Evolutionary conservation across 2,113 vertebrate species (phyloP).

Genomic region (Oenanthe melanoleuca): DNA sequence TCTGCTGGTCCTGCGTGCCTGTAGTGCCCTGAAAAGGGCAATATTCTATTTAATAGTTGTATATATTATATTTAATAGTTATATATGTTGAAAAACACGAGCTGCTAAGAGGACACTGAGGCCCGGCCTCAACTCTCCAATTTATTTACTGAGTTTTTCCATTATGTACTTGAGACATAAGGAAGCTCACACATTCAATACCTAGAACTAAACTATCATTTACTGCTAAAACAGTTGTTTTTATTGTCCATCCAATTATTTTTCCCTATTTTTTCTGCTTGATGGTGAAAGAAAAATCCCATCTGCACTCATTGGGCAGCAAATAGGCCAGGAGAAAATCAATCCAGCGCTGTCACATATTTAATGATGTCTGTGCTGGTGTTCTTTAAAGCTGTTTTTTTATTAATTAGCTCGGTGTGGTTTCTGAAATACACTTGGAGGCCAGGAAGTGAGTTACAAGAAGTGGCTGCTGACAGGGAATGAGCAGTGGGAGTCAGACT

Average conservation of each 20-base stretch:
- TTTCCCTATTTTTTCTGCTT: not conserved
- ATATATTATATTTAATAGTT: not conserved
- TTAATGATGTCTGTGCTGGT: accelerated
- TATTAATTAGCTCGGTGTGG: not conserved
- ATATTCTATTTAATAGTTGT: not conserved
- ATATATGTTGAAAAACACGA: accelerated
- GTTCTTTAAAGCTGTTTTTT: not conserved
- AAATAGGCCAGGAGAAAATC: not conserved
- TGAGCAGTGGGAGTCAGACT: not conserved
- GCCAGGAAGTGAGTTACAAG: not conserved
- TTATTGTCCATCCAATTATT: not conserved
- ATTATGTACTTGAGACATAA: not conserved
- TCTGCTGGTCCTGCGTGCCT: not conserved
- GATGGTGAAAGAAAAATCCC: not conserved
- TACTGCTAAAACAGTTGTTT: not conserved
- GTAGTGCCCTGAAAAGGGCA: not conserved
- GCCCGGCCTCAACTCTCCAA: not conserved
- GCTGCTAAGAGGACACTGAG: accelerated
- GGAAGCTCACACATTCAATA: not conserved
- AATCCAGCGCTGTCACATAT: not conserved
- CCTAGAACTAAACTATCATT: not conserved
- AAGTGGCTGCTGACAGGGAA: not conserved
- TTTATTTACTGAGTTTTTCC: not conserved
- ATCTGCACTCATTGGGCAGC: accelerated
- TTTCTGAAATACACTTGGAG: not conserved